Percentiles rank a stretch among this genome's conserved stretches.
These are phyloP conservation scores for Entosphenus tridentatus DNA, from an alignment of 2,113 vertebrate genomes.

Conservation along the genomic window DNA sequence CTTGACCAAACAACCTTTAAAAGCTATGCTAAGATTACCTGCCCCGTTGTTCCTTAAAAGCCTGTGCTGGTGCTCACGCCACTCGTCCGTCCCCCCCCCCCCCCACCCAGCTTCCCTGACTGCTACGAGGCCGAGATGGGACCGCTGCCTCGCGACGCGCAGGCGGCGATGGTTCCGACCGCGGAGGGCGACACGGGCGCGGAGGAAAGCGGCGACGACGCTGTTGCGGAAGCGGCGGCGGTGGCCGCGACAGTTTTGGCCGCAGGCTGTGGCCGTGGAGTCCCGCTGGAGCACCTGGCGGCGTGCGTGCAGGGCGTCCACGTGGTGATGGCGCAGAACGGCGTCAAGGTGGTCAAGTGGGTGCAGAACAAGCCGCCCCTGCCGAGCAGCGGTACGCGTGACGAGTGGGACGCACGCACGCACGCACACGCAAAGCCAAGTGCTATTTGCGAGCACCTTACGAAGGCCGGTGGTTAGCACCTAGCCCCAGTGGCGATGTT, in stretches of 20 bases:
- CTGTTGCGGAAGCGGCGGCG: no score
- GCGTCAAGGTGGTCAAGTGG: slow-evolving; percentile 90
- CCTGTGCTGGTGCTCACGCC: not conserved
- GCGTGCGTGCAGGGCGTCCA: slow-evolving; percentile 77
- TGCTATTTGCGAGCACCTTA: no score
- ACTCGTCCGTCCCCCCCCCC: not conserved
- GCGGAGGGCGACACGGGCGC: slow-evolving; percentile 24
- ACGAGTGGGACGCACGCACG: no score
- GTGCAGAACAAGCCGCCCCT: slow-evolving; percentile 78
- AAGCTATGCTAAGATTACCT: no score
- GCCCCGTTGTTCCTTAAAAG: not conserved
- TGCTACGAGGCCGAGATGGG: slow-evolving; percentile 64
- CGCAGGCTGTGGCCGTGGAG: slow-evolving; percentile 8
- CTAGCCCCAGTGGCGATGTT: no score
- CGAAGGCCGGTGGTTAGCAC: no score
- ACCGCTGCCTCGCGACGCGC: slow-evolving; percentile 17
- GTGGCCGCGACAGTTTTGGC: no score
- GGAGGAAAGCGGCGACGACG: slow-evolving; percentile 20
- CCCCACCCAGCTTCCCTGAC: slow-evolving; percentile 57
- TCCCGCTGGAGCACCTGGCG: slow-evolving; percentile 76
- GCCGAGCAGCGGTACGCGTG: slow-evolving; percentile 38
- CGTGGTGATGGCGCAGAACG: slow-evolving; percentile 70
- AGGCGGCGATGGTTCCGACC: no score
- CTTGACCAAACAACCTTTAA: no score
- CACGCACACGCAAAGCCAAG: no score